Evolutionary conservation across 2,888 invertebrate species (phyloP).

Genomic region (Conchocele bisecta): DNA sequence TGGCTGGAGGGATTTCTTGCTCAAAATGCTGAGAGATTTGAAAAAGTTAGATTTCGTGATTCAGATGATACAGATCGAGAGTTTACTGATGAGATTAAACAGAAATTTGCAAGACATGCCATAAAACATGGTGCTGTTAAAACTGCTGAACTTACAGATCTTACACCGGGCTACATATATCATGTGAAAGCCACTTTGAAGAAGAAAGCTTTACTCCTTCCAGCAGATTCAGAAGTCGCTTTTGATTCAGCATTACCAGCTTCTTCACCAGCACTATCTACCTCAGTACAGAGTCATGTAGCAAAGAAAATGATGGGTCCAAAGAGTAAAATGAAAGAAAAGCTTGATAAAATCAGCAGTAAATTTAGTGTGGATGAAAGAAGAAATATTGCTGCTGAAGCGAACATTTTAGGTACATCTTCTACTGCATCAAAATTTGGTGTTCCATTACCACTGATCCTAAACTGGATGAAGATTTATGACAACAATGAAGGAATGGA

Average conservation of each 20-base stretch:
- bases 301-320: background rate
- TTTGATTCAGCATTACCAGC: no score
- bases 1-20: constrained; percentile 48
- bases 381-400: constrained; percentile 38
- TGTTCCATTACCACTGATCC: constrained; percentile 46
- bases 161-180: constrained; percentile 44
- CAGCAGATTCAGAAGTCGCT: no score
- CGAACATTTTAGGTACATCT: constrained; percentile 35
- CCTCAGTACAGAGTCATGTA: background rate
- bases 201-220: constrained; percentile 33
- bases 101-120: constrained; percentile 37
- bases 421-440: constrained; percentile 35
- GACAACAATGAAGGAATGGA: background rate
- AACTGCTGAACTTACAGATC: constrained; percentile 38
- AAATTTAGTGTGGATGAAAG: constrained; percentile 33
- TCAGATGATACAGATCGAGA: constrained; percentile 35
- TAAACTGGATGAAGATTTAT: constrained; percentile 55
- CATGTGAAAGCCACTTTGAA: constrained; percentile 48
- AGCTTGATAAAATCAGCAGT: constrained; percentile 34
- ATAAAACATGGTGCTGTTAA: constrained; percentile 40
- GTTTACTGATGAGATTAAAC: constrained; percentile 47
- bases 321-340: constrained; percentile 55
- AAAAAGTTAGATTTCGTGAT: constrained; percentile 49
- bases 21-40: constrained; percentile 33
- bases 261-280: no score